These are phyloP conservation scores for Enteromius argenteus DNA, from an alignment of 2,797 vertebrate genomes.

Conservation along the genomic window DNA sequence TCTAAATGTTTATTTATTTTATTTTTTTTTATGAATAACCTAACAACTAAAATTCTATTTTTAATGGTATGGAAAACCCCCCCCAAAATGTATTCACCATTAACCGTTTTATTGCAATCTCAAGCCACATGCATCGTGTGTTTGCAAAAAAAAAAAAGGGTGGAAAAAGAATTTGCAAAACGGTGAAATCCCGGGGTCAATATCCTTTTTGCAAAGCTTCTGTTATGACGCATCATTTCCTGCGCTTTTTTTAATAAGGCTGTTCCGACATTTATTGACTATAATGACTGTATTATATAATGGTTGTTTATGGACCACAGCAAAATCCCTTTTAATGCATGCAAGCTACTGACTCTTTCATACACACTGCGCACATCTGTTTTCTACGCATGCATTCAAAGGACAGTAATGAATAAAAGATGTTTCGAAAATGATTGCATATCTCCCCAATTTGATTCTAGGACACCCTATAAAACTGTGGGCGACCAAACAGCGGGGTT, in stretches of 20 bases:
- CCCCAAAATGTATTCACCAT: neutral
- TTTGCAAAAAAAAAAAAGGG: neutral
- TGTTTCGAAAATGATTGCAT: neutral
- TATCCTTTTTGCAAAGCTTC: neutral
- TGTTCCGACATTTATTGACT: slow-evolving; percentile 5
- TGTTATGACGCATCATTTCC: slow-evolving; percentile 1
- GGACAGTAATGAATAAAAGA: slow-evolving; percentile 12
- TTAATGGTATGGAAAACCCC: neutral
- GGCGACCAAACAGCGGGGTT: neutral
- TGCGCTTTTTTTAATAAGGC: neutral
- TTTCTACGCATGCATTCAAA: neutral
- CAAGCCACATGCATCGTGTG: neutral
- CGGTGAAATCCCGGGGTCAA: neutral
- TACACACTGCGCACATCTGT: slow-evolving; percentile 16
- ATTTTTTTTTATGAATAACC: too few species aligned
- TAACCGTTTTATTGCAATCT: neutral
- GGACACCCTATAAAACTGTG: neutral
- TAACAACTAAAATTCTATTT: neutral
- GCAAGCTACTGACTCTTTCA: neutral
- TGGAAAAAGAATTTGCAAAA: neutral
- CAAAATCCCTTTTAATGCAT: slow-evolving; percentile 4
- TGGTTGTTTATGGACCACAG: slow-evolving; percentile 4
- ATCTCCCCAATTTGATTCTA: slow-evolving; percentile 8
- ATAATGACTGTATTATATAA: slow-evolving; percentile 16
- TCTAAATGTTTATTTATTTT: too few species aligned